Base-by-base conservation (phyloP, 2,797 vertebrate genomes). In the Neopelma chrysocephalum region DNA sequence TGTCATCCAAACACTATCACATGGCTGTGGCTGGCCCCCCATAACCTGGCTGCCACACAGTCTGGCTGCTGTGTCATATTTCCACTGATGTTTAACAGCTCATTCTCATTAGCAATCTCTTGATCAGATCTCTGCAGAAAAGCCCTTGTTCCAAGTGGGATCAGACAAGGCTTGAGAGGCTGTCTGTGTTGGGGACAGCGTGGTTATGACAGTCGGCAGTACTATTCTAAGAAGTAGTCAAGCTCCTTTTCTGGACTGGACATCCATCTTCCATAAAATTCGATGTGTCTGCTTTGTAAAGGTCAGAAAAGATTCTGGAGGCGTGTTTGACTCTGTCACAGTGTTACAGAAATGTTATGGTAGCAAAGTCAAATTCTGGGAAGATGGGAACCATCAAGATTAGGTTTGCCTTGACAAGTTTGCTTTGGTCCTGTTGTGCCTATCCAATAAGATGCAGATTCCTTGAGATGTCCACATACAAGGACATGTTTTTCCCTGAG, bases 191-290 rank as follows among this genome's bases (percentile, higher is more conserved):
- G 31, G 34, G 78, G 36, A 19, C 40, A 60, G 15, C 2, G 0
- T 20, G 43, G 47, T 77, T 80, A 11, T 76, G 40, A 47, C 47
- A 58, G 50, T 10, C 0, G 0, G 23, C 50, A 29, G 6, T n/a
- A 34, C 21, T 77, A 43, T 75, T 60, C 51, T 11, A 20, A 87
- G 42, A 43, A 43, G 40, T 32, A 32, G 27, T 57, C 31, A 51
- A 25, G 8, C 27, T 47, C 27, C 36, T 65, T 66, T 71, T 70
- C 62, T 58, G 38, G 69, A n/a, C 7, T 15, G 20, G 66, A 47
- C 5, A 25, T 21, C 29, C 36, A 6, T 32, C 54, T 58, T 62
- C 64, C 19, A 20, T 7, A 8, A 72, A 54, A 81, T 34, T 76
- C 25, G 68, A 15, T 42, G 31, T 70, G 26, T 43, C 38, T 76